Base-by-base conservation (phyloP, 2,888 invertebrate species). In the Parnassius orleans region DNA sequence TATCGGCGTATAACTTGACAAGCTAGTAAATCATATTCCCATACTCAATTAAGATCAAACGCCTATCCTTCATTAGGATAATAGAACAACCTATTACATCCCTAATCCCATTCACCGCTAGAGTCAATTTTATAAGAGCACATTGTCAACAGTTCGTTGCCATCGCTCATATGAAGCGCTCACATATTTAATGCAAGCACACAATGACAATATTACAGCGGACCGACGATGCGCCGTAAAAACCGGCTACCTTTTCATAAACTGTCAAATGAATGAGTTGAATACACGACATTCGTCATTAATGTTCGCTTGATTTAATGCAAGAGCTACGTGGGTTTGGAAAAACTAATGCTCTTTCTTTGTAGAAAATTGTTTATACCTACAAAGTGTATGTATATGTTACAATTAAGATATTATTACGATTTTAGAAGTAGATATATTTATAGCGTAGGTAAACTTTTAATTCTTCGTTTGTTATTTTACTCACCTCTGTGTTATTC, bases 251-350 rank as follows among this genome's bases (percentile, higher is more conserved):
- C 85, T 83, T 83, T 86, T 83, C 83, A 83, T 78, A 74, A 74
- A 73, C 73, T 79, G 80, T 83, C 80, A 80, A 76, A 83, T 78
- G 77, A 66, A 73, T 77, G 75, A 85, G 81, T 81, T 87, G 83
- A 84, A 86, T 84, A 86, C 86, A 86, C 77, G 83, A 79, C 86
- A 84, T 85, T 82, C 79, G 82, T 87, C 85, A 84, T 83, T 86
- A 84, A 77, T 68, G 76, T 72, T 73, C 72, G 72, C 81, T 83
- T 83, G 83, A 85, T 83, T 86, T 85, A 84, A 78, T 79, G 73
- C 75, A 72, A 69, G 66, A 67, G 66, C 60, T 61, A 61, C n/a
- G n/a, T 47, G 14, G 1, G 12, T 43, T 51, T 43, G 43, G 10
- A 11, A 43, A 43, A 43, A 43, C 1, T 0, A 43, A 43, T 43